Evolutionary conservation across 2,888 invertebrate genomes (phyloP).

Genomic region (Trissonchulus latispiculum): DNA sequence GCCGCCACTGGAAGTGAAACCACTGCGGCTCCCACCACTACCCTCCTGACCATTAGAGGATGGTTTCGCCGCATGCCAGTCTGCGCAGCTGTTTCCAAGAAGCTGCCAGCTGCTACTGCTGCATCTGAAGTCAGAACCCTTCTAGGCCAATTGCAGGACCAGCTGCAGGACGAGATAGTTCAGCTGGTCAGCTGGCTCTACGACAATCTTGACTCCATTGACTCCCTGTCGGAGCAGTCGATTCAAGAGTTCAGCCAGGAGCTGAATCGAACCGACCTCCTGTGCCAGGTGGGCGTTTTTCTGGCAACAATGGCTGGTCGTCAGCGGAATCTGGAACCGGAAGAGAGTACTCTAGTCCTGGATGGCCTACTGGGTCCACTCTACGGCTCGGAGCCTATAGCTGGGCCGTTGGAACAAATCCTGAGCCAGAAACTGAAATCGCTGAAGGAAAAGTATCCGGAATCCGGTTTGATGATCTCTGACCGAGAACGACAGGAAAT

Average conservation of each 20-base stretch:
- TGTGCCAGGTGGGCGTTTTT: no score
- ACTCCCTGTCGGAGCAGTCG: not conserved
- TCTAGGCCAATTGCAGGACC: no score
- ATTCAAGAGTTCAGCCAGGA: not conserved
- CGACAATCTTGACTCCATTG: not conserved
- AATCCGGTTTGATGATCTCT: conserved; percentile 38
- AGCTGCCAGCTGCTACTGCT: no score
- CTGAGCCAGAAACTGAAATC: not conserved
- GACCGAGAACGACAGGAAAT: conserved; percentile 52
- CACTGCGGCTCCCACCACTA: no score
- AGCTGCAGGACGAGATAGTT: not conserved
- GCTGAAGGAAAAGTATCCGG: not conserved
- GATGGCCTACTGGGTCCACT: not conserved
- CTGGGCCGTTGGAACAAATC: not conserved
- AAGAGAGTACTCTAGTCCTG: conserved; percentile 18
- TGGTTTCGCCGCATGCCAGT: not conserved
- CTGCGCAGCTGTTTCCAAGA: no score
- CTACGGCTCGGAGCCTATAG: not conserved
- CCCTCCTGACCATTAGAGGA: no score
- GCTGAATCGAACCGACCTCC: not conserved
- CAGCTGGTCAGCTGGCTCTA: not conserved
- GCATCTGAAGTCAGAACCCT: no score
- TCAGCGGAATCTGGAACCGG: conserved; percentile 25
- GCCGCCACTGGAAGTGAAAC: no score
- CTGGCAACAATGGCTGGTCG: not conserved